Percentiles rank a stretch among this genome's conserved stretches.
Evolutionary conservation across 2,888 invertebrate species (phyloP).

Genomic region (Idaea straminata): DNA sequence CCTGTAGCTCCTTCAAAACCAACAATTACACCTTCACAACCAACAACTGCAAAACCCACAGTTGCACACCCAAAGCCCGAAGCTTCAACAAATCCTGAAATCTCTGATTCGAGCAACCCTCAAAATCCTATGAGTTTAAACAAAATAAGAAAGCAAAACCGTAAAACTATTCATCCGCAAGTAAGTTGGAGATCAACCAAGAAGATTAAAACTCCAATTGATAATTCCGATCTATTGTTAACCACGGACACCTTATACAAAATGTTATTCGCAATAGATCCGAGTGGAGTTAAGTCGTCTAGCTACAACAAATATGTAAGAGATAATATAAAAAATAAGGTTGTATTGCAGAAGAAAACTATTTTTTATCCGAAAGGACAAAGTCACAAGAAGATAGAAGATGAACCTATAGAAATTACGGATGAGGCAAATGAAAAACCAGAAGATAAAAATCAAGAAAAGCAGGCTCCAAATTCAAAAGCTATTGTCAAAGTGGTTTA

Average conservation of each 20-base stretch:
- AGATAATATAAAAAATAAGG: conserved; percentile 3
- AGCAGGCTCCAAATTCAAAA: not conserved
- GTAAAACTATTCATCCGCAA: not conserved
- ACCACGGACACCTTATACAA: conserved; percentile 58
- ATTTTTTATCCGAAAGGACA: not conserved
- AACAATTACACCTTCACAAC: not conserved
- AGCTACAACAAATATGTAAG: not conserved
- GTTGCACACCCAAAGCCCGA: not conserved
- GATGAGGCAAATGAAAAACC: not conserved
- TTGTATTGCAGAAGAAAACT: conserved; percentile 4
- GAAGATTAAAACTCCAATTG: not conserved
- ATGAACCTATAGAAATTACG: conserved; percentile 13
- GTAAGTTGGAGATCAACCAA: not conserved
- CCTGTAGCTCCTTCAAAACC: not conserved
- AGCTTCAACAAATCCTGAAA: not conserved
- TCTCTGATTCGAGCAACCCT: not conserved
- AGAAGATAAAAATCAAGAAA: not conserved
- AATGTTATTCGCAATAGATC: conserved; percentile 43
- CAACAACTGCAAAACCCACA: not conserved
- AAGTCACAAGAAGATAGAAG: conserved; percentile 5
- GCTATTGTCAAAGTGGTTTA: conserved; percentile 3
- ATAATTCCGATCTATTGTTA: conserved; percentile 32
- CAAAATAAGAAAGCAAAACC: conserved; percentile 8
- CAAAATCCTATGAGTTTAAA: conserved; percentile 4
- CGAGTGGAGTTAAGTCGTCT: not conserved